Conservation (phyloP, 2,888 invertebrate genomes). For the Gibbula magus region DNA sequence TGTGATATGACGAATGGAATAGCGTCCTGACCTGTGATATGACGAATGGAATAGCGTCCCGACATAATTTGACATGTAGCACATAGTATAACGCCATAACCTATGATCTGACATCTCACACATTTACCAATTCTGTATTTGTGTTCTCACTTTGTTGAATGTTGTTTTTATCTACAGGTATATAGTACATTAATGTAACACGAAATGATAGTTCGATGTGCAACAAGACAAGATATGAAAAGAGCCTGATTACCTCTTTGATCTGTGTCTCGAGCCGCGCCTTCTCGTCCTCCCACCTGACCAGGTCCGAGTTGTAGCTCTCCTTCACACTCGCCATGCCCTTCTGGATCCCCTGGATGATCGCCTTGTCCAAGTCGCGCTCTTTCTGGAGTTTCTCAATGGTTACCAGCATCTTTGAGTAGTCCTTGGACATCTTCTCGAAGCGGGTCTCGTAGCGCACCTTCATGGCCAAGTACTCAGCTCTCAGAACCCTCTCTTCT, state of each 20-base stretch:
- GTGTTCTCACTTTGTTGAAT: no score
- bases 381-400: constrained; percentile 61
- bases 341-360: constrained; percentile 61
- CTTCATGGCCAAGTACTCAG: constrained; percentile 66
- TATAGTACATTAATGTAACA: no score
- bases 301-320: constrained; percentile 56
- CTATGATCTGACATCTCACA: no score
- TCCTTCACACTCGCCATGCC: constrained; percentile 60
- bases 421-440: constrained; percentile 50
- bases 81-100: no score
- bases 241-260: constrained; percentile 49
- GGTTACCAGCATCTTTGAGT: constrained; percentile 31
- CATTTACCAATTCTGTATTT: no score
- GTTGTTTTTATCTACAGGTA: no score
- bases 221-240: no score
- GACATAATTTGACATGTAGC: no score
- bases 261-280: constrained; percentile 56
- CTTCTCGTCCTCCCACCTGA: constrained; percentile 66
- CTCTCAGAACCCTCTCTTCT: constrained; percentile 61
- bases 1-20: no score
- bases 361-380: constrained; percentile 59
- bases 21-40: no score
- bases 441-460: constrained; percentile 65
- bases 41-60: no score
- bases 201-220: no score